phyloP scores from a whole-genome alignment of 2,113 vertebrate genomes.

The Silurus glanis region DNA sequence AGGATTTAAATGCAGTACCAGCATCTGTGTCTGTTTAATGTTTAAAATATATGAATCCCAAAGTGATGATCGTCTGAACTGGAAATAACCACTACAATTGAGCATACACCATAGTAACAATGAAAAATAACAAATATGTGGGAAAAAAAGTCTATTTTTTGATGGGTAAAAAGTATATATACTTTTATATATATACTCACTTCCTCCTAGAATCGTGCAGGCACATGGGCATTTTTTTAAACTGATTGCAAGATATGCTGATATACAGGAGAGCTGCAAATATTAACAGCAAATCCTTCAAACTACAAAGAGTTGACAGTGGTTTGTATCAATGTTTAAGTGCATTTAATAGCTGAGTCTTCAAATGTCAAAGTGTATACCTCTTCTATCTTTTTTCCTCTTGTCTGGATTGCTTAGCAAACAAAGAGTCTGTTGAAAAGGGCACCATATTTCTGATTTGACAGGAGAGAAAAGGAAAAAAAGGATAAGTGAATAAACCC shows the following conservation, averaged over 20 bases:
- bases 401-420: neutral
- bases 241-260: neutral
- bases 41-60: no score
- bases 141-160: no score
- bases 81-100: no score
- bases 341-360: neutral
- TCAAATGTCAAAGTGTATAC: neutral
- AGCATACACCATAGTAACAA: no score
- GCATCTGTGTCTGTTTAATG: no score
- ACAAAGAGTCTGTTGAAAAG: neutral
- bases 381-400: neutral
- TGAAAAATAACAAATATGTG: no score
- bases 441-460: neutral
- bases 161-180: no score
- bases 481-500: neutral
- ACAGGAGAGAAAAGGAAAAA: neutral
- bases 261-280: neutral
- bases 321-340: neutral
- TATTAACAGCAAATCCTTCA: neutral
- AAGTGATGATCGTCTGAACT: no score
- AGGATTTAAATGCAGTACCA: no score
- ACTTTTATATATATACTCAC: no score
- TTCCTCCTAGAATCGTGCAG: no score
- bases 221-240: no score
- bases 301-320: neutral